A percentile compares a stretch with the other conserved stretches of the same genome.
Conservation (phyloP, 2,888 invertebrate genomes). For the Caenorhabditis sp. region DNA sequence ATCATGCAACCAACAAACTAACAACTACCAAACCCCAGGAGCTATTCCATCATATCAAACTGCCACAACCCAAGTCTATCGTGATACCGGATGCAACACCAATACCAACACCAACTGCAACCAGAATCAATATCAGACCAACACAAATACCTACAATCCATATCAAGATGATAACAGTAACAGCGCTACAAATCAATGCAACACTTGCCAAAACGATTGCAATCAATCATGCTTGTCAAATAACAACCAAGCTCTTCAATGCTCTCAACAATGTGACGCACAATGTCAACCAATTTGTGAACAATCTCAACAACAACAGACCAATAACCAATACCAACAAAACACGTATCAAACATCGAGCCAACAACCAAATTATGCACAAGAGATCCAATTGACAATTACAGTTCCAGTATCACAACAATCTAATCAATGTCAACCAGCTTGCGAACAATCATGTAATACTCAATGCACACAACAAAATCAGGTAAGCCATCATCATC, state of each 20-base stretch:
- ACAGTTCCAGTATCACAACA: conserved; percentile 48
- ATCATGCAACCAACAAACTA: conserved; percentile 20
- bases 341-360: not conserved
- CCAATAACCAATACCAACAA: not conserved
- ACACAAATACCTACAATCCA: conserved; percentile 24
- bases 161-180: conserved; percentile 20
- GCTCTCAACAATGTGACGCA: conserved; percentile 41
- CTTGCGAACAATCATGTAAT: conserved; percentile 52
- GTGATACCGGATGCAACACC: not conserved
- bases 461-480: conserved; percentile 49
- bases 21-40: conserved; percentile 36
- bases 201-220: conserved; percentile 42
- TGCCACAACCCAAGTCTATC: not conserved
- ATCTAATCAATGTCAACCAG: conserved; percentile 51
- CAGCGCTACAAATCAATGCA: conserved; percentile 21
- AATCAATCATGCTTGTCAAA: conserved; percentile 32
- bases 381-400: conserved; percentile 40
- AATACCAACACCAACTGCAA: not conserved
- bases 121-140: not conserved
- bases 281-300: conserved; percentile 40
- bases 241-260: conserved; percentile 12
- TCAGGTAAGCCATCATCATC: conserved; percentile 9
- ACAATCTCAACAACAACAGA: not conserved
- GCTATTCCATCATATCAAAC: conserved; percentile 32
- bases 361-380: conserved; percentile 14